Evolutionary conservation across 2,797 vertebrate genomes (phyloP).

Genomic region (Bovichtus variegatus): DNA sequence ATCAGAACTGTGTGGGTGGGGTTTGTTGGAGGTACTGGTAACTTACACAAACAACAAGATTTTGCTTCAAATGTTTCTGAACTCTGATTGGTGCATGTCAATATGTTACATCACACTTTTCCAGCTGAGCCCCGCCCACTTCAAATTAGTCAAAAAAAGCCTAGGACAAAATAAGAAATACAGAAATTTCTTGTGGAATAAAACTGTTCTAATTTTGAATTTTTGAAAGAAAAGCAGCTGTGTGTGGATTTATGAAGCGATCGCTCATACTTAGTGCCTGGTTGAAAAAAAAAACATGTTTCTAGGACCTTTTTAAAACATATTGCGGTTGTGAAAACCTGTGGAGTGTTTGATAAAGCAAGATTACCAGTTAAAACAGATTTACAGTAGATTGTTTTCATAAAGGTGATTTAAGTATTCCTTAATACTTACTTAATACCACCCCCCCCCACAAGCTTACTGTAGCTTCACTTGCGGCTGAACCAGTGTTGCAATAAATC

Average conservation of each 20-base stretch:
- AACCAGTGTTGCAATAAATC: neutral
- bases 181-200: neutral
- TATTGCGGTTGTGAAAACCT: neutral
- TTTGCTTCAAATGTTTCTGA: neutral
- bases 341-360: neutral
- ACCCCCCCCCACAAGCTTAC: too few relatives aligned
- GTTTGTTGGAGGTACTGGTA: too few relatives aligned
- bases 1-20: too few relatives aligned
- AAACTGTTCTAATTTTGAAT: neutral
- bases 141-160: neutral
- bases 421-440: too few relatives aligned
- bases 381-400: too few relatives aligned
- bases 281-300: neutral
- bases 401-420: too few relatives aligned
- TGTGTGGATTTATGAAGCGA: neutral
- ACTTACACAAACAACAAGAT: too few relatives aligned
- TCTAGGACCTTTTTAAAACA: neutral
- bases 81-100: slow-evolving; percentile 2
- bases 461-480: neutral
- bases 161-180: neutral
- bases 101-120: neutral
- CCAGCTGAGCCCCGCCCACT: neutral
- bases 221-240: neutral
- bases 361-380: neutral
- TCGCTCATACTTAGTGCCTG: neutral